A percentile compares a stretch with the other conserved stretches of the same genome.
Evolutionary conservation across 1,140 invertebrate genomes (phyloP).

Genomic region (Neodiprion virginianus): DNA sequence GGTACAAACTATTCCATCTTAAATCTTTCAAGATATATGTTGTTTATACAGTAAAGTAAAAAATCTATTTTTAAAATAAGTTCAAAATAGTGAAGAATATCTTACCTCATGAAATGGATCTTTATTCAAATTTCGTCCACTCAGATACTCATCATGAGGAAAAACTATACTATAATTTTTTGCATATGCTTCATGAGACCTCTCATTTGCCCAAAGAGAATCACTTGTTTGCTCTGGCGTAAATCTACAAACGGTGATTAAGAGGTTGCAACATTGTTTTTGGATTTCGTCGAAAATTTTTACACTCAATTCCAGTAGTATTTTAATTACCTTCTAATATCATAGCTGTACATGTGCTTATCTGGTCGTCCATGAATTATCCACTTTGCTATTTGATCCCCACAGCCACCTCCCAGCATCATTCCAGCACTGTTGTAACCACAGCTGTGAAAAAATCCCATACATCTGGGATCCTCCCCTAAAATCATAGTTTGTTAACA

Average conservation of each 20-base stretch:
- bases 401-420: constrained; percentile 88
- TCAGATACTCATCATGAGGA: constrained; percentile 85
- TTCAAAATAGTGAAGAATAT: constrained; percentile 14
- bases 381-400: constrained; percentile 85
- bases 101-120: constrained; percentile 74
- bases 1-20: neutral
- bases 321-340: constrained; percentile 69
- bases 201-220: constrained; percentile 77
- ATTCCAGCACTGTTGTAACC: constrained; percentile 91
- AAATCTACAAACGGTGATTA: constrained; percentile 62
- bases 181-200: constrained; percentile 85
- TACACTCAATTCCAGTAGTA: neutral
- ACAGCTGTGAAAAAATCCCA: constrained; percentile 80
- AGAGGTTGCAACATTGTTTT: neutral
- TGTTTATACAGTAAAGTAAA: neutral
- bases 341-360: constrained; percentile 85
- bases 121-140: constrained; percentile 75
- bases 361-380: constrained; percentile 81
- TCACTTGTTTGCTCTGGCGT: constrained; percentile 73
- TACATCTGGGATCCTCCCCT: constrained; percentile 64
- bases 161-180: constrained; percentile 87
- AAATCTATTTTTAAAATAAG: constrained; percentile 13
- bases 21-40: neutral
- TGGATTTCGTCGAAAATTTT: no score
- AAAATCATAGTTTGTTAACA: constrained; percentile 7